Conservation (phyloP, 2,113 vertebrate genomes). For the Dromiciops gliroides region DNA sequence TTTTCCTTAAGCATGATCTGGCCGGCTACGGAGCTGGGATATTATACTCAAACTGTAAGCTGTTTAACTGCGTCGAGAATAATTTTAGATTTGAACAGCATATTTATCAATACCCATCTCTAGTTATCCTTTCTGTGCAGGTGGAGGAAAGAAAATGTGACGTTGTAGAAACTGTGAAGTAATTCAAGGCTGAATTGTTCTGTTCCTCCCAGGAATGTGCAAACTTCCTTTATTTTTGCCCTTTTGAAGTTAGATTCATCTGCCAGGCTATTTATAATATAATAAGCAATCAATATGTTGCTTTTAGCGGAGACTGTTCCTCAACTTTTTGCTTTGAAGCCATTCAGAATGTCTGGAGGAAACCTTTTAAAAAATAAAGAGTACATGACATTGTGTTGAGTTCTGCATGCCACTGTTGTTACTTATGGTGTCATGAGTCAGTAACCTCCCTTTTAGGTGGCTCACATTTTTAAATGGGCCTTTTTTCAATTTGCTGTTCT, state of each 20-base stretch:
- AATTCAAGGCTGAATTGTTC: neutral
- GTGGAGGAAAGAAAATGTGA: neutral
- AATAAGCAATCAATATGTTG: neutral
- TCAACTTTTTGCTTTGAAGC: neutral
- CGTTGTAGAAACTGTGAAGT: neutral
- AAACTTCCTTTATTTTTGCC: neutral
- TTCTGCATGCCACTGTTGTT: neutral
- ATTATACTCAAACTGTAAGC: neutral
- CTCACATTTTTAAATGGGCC: neutral
- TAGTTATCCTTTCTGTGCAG: neutral
- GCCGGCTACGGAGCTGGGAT: neutral
- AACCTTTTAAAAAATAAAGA: neutral
- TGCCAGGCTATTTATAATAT: neutral
- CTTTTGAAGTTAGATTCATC: neutral
- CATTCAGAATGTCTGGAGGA: neutral
- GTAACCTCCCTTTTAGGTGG: neutral
- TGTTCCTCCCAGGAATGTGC: neutral
- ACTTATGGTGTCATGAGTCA: neutral
- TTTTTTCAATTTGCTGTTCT: neutral
- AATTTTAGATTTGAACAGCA: neutral
- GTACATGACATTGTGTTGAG: neutral
- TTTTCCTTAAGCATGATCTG: neutral
- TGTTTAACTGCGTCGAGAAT: neutral
- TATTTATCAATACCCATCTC: neutral
- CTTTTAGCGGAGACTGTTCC: neutral